These are phyloP conservation scores for Clusia tigrina DNA, from an alignment of 2,888 invertebrate species.

Conservation along the genomic window DNA sequence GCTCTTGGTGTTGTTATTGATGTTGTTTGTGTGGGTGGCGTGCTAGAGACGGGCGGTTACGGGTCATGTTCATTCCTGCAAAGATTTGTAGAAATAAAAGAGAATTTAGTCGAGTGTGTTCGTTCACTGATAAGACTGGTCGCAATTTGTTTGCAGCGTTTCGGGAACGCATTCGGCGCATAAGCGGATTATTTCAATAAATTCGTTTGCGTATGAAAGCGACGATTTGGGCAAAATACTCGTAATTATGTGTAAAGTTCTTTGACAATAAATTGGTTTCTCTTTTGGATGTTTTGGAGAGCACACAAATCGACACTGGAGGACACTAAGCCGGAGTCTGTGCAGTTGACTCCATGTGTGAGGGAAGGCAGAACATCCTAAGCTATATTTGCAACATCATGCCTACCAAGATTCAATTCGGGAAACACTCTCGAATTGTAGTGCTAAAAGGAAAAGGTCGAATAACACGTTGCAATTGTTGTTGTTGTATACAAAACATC, in stretches of 20 bases:
- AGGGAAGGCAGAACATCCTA: no score
- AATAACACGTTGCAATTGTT: no score
- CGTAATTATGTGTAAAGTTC: constrained; percentile 14
- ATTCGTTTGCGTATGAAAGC: constrained; percentile 36
- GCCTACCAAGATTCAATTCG: no score
- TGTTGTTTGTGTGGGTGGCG: constrained; percentile 23
- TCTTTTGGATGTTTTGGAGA: not conserved
- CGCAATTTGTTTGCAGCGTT: constrained; percentile 35
- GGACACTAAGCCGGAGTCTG: no score
- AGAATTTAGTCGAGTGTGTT: constrained; percentile 36
- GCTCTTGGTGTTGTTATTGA: constrained; percentile 26
- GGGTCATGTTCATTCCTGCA: constrained; percentile 50
- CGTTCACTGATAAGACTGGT: constrained; percentile 51
- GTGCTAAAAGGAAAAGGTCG: no score
- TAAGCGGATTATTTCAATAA: constrained; percentile 48
- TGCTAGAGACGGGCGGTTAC: constrained; percentile 29
- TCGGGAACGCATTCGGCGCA: constrained; percentile 27
- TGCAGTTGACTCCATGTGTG: no score
- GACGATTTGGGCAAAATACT: constrained; percentile 26
- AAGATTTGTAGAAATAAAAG: constrained; percentile 40
- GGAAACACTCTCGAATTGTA: no score
- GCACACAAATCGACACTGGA: no score
- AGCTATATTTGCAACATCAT: no score
- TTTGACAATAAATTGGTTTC: constrained; percentile 10
- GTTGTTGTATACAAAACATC: no score